Conservation (phyloP, 2,113 vertebrate species). For the Tragelaphus scriptus region DNA sequence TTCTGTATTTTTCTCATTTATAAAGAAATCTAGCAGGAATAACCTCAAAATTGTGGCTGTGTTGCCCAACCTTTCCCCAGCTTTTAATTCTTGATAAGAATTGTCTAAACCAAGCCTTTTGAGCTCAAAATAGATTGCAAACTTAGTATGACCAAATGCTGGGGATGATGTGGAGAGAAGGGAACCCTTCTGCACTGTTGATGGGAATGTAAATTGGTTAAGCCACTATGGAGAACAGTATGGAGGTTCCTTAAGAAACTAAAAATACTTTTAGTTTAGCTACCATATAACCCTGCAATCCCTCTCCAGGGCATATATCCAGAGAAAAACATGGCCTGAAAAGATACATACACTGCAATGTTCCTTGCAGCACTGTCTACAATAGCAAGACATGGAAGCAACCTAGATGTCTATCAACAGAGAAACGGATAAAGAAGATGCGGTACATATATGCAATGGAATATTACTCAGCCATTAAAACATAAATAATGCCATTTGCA, state of each 20-base stretch:
- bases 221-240: neutral
- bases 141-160: neutral
- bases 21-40: neutral
- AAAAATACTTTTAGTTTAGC: neutral
- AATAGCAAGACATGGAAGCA: neutral
- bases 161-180: neutral
- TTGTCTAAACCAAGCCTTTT: neutral
- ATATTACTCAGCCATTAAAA: neutral
- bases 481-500: neutral
- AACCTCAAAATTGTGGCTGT: neutral
- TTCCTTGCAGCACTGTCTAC: neutral
- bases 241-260: neutral
- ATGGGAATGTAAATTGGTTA: neutral
- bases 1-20: neutral
- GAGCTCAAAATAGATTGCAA: neutral
- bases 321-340: neutral
- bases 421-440: neutral
- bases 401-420: neutral
- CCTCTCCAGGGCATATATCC: neutral
- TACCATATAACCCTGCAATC: neutral
- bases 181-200: neutral
- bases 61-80: neutral
- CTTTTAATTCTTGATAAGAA: neutral
- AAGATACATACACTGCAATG: neutral
- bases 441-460: neutral